phyloP scores from a whole-genome alignment of 2,797 vertebrate species.

The Remorina albescens region DNA sequence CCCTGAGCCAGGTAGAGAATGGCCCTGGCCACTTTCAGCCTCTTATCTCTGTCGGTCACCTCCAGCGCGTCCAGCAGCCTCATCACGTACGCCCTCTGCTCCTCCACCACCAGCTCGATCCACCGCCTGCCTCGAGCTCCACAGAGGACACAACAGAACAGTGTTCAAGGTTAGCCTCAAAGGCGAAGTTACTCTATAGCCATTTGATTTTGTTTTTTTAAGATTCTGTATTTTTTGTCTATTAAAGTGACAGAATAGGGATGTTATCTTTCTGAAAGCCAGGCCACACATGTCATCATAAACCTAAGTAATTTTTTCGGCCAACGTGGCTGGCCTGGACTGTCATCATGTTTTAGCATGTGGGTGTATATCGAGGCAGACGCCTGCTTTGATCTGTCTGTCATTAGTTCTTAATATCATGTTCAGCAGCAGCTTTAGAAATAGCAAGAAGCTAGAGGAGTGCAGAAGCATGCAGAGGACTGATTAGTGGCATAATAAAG shows the following conservation, averaged over 20 bases:
- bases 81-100: conserved; percentile 92
- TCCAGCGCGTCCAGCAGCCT: conserved; percentile 92
- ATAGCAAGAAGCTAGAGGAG: conserved; percentile 11
- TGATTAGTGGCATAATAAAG: conserved; percentile 8
- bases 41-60: conserved; percentile 91
- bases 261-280: too few species aligned
- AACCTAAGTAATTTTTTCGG: too few species aligned
- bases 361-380: conserved; percentile 6
- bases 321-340: not conserved
- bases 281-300: too few species aligned
- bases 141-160: not conserved
- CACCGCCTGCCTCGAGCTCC: conserved; percentile 83
- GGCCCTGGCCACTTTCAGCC: conserved; percentile 91
- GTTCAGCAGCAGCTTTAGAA: conserved; percentile 23
- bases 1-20: conserved; percentile 97
- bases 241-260: too few species aligned
- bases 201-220: too few species aligned
- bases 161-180: not conserved
- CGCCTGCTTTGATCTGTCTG: conserved; percentile 8
- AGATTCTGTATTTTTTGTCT: too few species aligned
- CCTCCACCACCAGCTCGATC: conserved; percentile 86
- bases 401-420: conserved; percentile 22
- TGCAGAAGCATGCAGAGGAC: not conserved
- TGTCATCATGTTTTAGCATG: not conserved
- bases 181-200: not conserved